Percentiles rank a stretch among this genome's conserved stretches.
Conservation (phyloP, 1,140 invertebrate species). For the Drosophila asahinai region DNA sequence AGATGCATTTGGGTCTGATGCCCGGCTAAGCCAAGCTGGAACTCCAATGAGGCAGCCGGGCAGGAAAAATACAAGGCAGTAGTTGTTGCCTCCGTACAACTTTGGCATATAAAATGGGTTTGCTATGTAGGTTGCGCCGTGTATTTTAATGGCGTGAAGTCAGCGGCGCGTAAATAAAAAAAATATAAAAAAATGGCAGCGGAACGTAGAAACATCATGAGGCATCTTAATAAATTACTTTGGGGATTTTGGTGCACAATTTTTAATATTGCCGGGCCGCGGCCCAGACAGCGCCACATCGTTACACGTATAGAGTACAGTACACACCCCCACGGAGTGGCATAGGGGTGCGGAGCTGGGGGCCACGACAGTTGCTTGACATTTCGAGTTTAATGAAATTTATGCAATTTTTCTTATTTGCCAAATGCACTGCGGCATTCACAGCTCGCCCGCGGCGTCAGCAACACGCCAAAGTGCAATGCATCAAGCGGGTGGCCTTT, state of each 20-base stretch:
- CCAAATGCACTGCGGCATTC: conserved; percentile 77
- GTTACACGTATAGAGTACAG: conserved; percentile 14
- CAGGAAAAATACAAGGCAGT: conserved; percentile 45
- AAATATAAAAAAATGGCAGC: conserved; percentile 2
- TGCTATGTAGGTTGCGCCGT: conserved; percentile 60
- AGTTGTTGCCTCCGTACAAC: conserved; percentile 52
- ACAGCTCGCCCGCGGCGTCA: conserved; percentile 55
- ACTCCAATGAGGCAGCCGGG: conserved; percentile 60
- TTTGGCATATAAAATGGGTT: conserved; percentile 66
- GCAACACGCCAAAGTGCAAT: conserved; percentile 76
- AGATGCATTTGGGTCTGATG: conserved; percentile 21
- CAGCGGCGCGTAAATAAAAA: conserved; percentile 75
- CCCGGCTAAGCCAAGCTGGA: conserved; percentile 40
- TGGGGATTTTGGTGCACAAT: conserved; percentile 84
- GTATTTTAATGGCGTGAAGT: conserved; percentile 80
- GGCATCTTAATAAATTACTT: conserved; percentile 85
- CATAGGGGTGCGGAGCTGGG: background rate
- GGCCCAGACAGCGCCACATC: conserved; percentile 55
- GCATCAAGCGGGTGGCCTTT: conserved; percentile 68
- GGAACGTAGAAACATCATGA: conserved; percentile 69
- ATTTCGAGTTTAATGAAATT: conserved; percentile 84
- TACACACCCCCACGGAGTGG: conserved; percentile 28
- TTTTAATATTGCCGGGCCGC: conserved; percentile 77
- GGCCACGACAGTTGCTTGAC: conserved; percentile 75
- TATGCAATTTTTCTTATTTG: conserved; percentile 84